Evolutionary conservation across 2,888 invertebrate species (phyloP).

Genomic region (Scaptomyza cyrtandrae): DNA sequence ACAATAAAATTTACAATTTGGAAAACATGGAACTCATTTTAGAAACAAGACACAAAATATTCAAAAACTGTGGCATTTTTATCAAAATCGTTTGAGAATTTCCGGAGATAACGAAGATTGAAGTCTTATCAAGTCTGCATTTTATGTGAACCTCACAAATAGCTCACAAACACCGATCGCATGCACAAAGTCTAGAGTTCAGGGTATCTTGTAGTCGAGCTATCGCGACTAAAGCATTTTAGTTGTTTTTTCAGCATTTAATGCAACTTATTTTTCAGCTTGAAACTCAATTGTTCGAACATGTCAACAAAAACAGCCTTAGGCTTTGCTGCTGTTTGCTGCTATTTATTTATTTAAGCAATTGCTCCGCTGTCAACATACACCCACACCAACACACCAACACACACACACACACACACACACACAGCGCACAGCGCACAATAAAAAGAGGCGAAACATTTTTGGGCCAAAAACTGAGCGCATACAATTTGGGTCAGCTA

Average conservation of each 20-base stretch:
- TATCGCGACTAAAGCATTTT: not conserved
- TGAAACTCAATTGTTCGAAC: slow-evolving; percentile 63
- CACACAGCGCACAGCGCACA: not conserved
- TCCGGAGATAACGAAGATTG: too few relatives aligned
- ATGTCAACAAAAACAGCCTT: slow-evolving; percentile 23
- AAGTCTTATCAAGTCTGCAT: too few relatives aligned
- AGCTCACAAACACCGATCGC: too few relatives aligned
- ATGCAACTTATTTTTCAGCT: slow-evolving; percentile 35
- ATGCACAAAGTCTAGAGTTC: too few relatives aligned
- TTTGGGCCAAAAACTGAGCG: slow-evolving; percentile 26
- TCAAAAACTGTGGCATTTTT: too few relatives aligned
- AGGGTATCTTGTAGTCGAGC: too few relatives aligned
- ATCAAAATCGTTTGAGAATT: too few relatives aligned
- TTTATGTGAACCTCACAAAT: too few relatives aligned
- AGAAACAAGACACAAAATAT: too few relatives aligned
- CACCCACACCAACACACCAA: slow-evolving; percentile 21
- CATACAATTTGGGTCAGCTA: not conserved
- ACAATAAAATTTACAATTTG: too few relatives aligned
- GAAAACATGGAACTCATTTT: too few relatives aligned
- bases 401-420: not conserved
- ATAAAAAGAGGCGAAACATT: slow-evolving; percentile 48
- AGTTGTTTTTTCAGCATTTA: not conserved
- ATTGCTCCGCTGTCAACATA: slow-evolving; percentile 64
- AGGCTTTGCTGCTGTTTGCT: slow-evolving; percentile 12
- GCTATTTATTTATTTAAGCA: slow-evolving; percentile 68